Base-by-base conservation (phyloP, 1,140 invertebrate genomes). In the Pseudachorutes palmiensis region DNA sequence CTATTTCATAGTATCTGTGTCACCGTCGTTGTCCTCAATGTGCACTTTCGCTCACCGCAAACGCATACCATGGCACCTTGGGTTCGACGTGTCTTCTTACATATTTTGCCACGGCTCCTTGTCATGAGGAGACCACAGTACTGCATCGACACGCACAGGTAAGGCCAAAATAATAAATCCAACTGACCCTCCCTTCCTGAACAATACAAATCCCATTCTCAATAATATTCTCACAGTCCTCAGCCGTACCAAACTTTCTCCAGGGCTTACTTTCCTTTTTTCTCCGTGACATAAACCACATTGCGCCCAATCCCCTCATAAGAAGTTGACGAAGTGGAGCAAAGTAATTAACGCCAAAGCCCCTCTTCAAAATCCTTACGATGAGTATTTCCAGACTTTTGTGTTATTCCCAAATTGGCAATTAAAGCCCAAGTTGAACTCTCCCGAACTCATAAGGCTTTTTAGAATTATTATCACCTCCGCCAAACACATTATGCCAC, bases 1-100 rank as follows among this genome's bases (percentile, higher is more conserved):
- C 5, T 65, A 48, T 70, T 22, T 74, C 74, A 70, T 72, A 81
- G 80, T 72, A 81, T 82, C 66, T 82, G 86, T 70, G 82, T 86
- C 51, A 87, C 87, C 49, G 85, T 88, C 41, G 80, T 86, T 65
- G 84, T 87, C 29, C 78, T 89, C 30, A 88, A 89, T 76, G 86
- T 95, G 30, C 91, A 98, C 80, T 97, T 96, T 78, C 88, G 94
- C 41, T 95, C 93, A 33, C 92, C 94, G 9, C 91, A 94, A 76
- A 97, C 92, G 9, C 92, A 97, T 80, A 86, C 84, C 78, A 96
- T 97, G 92, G 88, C 92, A 22, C 90, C 91, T 0, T 96, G 92
- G 93, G 90, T 95, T 19, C 87, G 91, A 66, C 82, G 89, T 65
- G 88, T 95, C 41, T 96, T 96, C 77, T 91, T 96, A 59, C 89